Conservation (phyloP, 1,140 invertebrate genomes). For the Rhyzopertha dominica region DNA sequence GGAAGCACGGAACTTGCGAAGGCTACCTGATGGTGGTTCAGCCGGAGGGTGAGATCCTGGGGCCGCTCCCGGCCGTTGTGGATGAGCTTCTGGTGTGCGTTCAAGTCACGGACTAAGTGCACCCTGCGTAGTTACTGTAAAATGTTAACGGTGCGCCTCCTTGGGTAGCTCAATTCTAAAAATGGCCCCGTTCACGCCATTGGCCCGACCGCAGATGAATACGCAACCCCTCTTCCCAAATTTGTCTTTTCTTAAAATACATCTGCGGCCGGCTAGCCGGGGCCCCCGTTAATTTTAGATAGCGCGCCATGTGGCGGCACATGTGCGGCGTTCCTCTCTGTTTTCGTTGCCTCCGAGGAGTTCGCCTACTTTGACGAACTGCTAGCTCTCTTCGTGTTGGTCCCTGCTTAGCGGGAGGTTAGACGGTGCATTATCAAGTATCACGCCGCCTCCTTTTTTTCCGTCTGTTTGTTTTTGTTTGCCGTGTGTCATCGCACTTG, state of each 20-base stretch:
- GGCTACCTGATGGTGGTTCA: conserved; percentile 35
- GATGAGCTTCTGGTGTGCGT: conserved; percentile 32
- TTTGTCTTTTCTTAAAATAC: conserved; percentile 79
- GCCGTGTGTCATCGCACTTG: no score
- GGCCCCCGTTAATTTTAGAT: no score
- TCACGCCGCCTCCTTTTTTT: no score
- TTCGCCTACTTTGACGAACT: no score
- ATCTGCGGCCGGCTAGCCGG: conserved; percentile 48
- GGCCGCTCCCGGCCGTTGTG: conserved; percentile 5
- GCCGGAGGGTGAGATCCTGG: neutral
- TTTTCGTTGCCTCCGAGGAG: no score
- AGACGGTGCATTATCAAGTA: no score
- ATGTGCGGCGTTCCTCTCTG: conserved; percentile 36
- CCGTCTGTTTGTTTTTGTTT: no score
- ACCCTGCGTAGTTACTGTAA: conserved; percentile 29
- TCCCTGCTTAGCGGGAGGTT: no score
- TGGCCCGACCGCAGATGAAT: conserved; percentile 34
- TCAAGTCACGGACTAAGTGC: conserved; percentile 47
- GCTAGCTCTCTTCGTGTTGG: no score
- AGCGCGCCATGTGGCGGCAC: conserved; percentile 38
- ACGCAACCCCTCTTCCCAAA: conserved; percentile 56
- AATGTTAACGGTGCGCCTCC: conserved; percentile 22
- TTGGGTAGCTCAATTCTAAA: conserved; percentile 51
- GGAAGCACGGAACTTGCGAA: conserved; percentile 85
- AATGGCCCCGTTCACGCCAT: conserved; percentile 49